Percentiles rank a stretch among this genome's conserved stretches.
These are phyloP conservation scores for Microtus obscurus DNA, from an alignment of 2,797 vertebrate genomes.

Conservation along the genomic window DNA sequence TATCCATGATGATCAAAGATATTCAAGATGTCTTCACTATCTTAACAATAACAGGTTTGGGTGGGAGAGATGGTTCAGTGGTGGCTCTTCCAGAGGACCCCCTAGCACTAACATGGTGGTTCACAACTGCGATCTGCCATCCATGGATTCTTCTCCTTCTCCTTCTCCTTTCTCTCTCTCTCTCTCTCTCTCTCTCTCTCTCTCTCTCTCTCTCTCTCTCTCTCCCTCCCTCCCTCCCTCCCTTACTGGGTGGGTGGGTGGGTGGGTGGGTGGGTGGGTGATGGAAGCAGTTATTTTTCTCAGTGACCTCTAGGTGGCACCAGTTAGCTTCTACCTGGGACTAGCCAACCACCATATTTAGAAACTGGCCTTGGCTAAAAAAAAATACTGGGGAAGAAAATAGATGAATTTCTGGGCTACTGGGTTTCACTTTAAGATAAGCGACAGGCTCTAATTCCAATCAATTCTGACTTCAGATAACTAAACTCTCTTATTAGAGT, in stretches of 20 bases:
- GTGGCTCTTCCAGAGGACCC: neutral
- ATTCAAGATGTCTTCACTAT: neutral
- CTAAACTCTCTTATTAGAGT: neutral
- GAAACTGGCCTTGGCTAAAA: neutral
- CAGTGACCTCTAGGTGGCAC: slow-evolving; percentile 10
- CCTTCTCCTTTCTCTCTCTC: no score
- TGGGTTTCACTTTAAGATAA: neutral
- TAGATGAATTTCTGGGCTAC: neutral
- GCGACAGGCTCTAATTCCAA: neutral
- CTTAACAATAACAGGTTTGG: neutral
- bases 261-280: no score
- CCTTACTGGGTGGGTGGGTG: no score
- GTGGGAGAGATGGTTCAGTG: neutral
- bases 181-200: neutral
- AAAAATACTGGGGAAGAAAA: slow-evolving; percentile 25
- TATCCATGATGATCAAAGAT: neutral
- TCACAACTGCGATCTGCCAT: neutral
- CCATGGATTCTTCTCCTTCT: no score
- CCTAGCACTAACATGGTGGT: neutral
- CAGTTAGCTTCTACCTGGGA: slow-evolving; percentile 66
- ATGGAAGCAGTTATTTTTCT: neutral
- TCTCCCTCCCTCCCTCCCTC: no score
- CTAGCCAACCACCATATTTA: neutral
- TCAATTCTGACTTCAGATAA: slow-evolving; percentile 7
- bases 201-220: neutral